Conservation (phyloP, 2,113 vertebrate genomes). For the Istiophorus platypterus region DNA sequence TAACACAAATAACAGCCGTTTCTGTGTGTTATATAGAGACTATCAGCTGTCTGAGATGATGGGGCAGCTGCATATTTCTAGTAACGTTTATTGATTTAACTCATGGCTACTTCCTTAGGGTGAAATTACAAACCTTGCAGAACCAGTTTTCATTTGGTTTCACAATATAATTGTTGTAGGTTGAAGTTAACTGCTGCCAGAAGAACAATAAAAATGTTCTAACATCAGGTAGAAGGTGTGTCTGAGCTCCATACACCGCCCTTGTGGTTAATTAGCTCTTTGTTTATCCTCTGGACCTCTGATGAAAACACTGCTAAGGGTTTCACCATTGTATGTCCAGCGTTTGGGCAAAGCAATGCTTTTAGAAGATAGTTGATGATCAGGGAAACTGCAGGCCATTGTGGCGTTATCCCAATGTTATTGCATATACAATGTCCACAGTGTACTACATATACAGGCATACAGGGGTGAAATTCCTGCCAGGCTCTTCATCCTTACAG, state of each 20-base stretch:
- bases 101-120: slow-evolving; percentile 27
- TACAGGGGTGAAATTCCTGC: slow-evolving; percentile 37
- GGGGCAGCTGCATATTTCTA: slow-evolving; percentile 44
- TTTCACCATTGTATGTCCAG: slow-evolving; percentile 32
- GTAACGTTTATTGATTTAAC: slow-evolving; percentile 29
- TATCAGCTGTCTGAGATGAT: slow-evolving; percentile 7
- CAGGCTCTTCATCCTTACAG: slow-evolving; percentile 21
- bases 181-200: slow-evolving; percentile 24
- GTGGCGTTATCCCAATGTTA: slow-evolving; percentile 16
- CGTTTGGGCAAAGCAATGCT: slow-evolving; percentile 40
- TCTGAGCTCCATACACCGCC: slow-evolving; percentile 23
- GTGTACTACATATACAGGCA: slow-evolving; percentile 37
- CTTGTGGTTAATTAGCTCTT: slow-evolving; percentile 23
- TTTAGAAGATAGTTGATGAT: slow-evolving; percentile 42
- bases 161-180: slow-evolving; percentile 41
- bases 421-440: slow-evolving; percentile 37
- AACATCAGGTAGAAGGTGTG: slow-evolving; percentile 24
- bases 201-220: slow-evolving; percentile 7
- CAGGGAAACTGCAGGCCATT: slow-evolving; percentile 23
- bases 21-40: slow-evolving; percentile 26
- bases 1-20: slow-evolving; percentile 34
- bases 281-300: neutral
- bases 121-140: slow-evolving; percentile 29
- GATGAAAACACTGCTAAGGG: slow-evolving; percentile 24
- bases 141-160: slow-evolving; percentile 21